Evolutionary conservation across 2,888 invertebrate species (phyloP), one percentile per base, ranked within the genome.

Genomic region (Tyria jacobaeae): DNA sequence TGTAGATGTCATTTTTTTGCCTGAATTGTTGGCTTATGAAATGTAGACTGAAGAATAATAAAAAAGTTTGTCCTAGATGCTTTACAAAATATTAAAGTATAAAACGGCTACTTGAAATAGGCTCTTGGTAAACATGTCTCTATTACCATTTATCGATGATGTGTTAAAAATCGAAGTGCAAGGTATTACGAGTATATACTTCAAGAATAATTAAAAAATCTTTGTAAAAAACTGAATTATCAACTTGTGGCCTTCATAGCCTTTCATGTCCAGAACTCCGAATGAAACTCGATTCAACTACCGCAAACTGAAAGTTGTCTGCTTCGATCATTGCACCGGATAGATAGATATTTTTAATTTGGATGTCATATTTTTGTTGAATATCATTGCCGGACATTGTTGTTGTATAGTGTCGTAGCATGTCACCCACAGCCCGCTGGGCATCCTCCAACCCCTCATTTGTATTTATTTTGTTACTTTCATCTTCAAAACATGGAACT

Each of bases 391-490:
- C 63, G 63, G 63, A 39, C 59, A 57, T 64, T 64, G 63, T 63
- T 63, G 39, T 75, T 76, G 78, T 76, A 71, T 75, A 75, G 68
- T 89, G 89, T 64, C 51, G 61, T 89, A 90, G 94, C 94, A 94
- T 94, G 94, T 90, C 91, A 88, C 89, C 89, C 87, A 85, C 86
- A 84, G 91, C 91, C 92, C 88, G 89, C 90, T 89, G 94, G 94
- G 94, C 93, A 89, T 94, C 94, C 95, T 94, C 94, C 95, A 94
- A 94, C 94, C 94, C 94, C 90, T 88, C 91, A 90, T 91, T 89
- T 84, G 88, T 89, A 85, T 88, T 89, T 86, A 84, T 89, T 85
- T 88, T 89, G 83, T 89, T 89, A 87, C 88, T 86, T 87, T 84
- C 87, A 89, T 88, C 85, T 86, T 87, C 78, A 82, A 83, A 83